Base-by-base conservation (phyloP, 2,888 invertebrate genomes). In the Portevinia maculata region DNA sequence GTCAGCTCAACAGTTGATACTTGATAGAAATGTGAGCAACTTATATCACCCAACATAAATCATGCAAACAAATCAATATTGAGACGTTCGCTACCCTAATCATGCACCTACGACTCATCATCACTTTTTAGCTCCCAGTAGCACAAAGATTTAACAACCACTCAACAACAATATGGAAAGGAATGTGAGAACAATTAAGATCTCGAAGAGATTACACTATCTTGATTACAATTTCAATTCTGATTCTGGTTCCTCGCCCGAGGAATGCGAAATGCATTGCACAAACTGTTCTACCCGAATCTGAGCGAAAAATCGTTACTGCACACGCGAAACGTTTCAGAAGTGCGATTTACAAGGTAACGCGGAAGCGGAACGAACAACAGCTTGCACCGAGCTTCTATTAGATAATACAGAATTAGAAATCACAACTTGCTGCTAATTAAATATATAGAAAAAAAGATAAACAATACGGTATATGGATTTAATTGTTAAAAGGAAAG, bases 321-420 rank as follows among this genome's bases (percentile, higher is more conserved):
- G 32, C 55, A 67, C 64, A 64, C 64, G 39, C 32, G 11, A 48
- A 24, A 24, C 24, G 8, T 5, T 11, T 34, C 17, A 19, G 34
- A 39, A 52, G 28, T 28, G 3, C n/a, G 0, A 11, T 52, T 9
- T 8, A 17, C 34, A 53, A 32, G 8, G 15, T n/a, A n/a, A n/a
- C n/a, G n/a, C n/a, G 41, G 17, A 24, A 24, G 5, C 24, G 24
- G 21, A 37, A 17, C 3, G 8, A 37, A n/a, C 9, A 44, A 15
- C 46, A 28, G 19, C 52, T 44, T 52, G 52, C 30, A 34, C 53
- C 71, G 32, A 62, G 41, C 30, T 15, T 41, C 15, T 3, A 8
- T 73, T 73, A 73, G 53, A 62, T 55, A 64, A 73, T 64, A 73
- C n/a, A n/a, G n/a, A 52, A 71, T 71, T n/a, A n/a, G n/a, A 70